Evolutionary conservation across 2,797 vertebrate genomes (phyloP).

Genomic region (Catamblyrhynchus diadema): DNA sequence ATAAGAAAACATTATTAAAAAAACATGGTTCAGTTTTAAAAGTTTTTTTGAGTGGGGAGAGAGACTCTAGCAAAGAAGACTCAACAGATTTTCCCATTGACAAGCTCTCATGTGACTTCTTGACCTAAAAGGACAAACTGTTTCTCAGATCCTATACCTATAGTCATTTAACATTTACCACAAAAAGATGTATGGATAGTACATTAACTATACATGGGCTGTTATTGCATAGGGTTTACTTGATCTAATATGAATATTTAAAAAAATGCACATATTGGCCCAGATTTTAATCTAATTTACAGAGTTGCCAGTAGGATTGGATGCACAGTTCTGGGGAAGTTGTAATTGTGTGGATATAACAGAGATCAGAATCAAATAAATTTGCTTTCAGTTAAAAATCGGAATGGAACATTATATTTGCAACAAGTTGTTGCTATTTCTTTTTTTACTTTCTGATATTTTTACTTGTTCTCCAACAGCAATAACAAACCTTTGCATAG

Average conservation of each 20-base stretch:
- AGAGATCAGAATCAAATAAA: neutral
- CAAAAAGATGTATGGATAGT: neutral
- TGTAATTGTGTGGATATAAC: neutral
- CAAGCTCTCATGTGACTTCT: neutral
- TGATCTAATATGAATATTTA: neutral
- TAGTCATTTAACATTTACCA: neutral
- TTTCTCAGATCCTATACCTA: neutral
- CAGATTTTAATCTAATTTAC: neutral
- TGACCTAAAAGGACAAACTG: neutral
- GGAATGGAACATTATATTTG: neutral
- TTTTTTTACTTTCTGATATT: neutral
- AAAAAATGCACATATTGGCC: neutral
- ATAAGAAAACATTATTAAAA: neutral
- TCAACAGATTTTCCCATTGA: neutral
- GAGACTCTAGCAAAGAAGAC: neutral
- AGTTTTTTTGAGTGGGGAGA: neutral
- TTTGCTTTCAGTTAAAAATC: neutral
- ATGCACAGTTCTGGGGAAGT: neutral
- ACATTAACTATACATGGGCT: neutral
- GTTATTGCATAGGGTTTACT: neutral
- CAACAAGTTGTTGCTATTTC: neutral
- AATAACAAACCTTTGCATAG: neutral
- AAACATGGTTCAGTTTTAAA: neutral
- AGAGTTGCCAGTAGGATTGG: neutral
- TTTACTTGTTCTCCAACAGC: neutral